These are phyloP conservation scores for Cheilosia pagana DNA, from an alignment of 2,888 invertebrate species.

Conservation along the genomic window DNA sequence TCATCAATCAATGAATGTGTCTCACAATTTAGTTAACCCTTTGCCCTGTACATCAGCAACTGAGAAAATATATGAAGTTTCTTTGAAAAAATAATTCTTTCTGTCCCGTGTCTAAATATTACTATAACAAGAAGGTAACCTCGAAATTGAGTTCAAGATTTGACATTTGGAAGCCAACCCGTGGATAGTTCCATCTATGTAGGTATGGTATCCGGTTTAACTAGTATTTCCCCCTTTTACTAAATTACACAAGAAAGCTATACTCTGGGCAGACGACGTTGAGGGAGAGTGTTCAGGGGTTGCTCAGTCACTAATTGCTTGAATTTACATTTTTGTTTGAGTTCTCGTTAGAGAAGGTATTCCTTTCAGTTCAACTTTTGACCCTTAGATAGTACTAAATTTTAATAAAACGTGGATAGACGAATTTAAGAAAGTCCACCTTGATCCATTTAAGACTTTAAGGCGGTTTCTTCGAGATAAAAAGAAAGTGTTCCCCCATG, in stretches of 20 bases:
- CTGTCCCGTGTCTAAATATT: constrained; percentile 63
- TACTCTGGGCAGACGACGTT: not conserved
- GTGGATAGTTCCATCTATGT: constrained; percentile 5
- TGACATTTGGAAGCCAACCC: constrained; percentile 38
- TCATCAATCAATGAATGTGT: constrained; percentile 63
- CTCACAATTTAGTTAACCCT: constrained; percentile 46
- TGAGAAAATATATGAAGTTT: constrained; percentile 33
- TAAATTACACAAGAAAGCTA: not conserved
- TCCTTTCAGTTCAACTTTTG: too few relatives aligned
- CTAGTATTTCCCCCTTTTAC: constrained; percentile 10
- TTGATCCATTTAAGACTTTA: too few relatives aligned
- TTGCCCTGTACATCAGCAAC: constrained; percentile 26
- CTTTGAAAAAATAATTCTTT: not conserved
- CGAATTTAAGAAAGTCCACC: too few relatives aligned
- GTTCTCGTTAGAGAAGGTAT: too few relatives aligned
- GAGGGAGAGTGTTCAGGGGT: not conserved
- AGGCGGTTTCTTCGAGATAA: too few relatives aligned
- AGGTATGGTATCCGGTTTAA: not conserved
- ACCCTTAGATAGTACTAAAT: too few relatives aligned
- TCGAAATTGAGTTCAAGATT: constrained; percentile 55
- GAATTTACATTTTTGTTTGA: too few relatives aligned
- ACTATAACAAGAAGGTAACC: constrained; percentile 30
- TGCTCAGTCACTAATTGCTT: not conserved
- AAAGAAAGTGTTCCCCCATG: too few relatives aligned
- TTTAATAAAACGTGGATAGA: too few relatives aligned